Evolutionary conservation across 2,797 vertebrate genomes (phyloP).

Genomic region (Emys orbicularis): DNA sequence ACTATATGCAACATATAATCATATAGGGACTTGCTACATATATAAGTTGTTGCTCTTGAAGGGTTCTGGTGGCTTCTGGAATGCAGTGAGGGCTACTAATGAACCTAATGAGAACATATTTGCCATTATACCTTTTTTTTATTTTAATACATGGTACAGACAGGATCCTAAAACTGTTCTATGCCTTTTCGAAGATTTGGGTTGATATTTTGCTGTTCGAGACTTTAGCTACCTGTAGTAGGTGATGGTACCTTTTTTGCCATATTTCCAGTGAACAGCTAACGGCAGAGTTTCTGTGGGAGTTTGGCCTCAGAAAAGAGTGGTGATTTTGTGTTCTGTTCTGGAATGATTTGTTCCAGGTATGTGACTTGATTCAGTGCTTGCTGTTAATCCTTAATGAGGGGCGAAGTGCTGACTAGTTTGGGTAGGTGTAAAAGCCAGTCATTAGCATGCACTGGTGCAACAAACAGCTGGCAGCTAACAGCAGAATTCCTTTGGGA

Average conservation of each 20-base stretch:
- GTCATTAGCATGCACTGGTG: no score
- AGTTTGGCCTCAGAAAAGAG: no score
- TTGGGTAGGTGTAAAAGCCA: no score
- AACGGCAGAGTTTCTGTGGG: no score
- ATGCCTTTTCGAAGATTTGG: neutral
- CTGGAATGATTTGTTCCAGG: no score
- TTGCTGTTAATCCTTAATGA: no score
- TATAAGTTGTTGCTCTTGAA: neutral
- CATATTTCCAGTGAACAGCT: neutral
- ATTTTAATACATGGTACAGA: neutral
- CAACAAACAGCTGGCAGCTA: no score
- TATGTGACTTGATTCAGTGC: no score
- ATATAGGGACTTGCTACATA: no score
- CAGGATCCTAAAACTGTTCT: neutral
- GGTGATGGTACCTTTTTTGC: neutral
- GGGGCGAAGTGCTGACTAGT: no score
- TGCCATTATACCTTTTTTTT: neutral
- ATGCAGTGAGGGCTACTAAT: neutral
- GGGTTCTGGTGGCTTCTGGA: neutral
- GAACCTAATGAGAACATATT: neutral
- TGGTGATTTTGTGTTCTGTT: no score
- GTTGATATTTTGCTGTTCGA: neutral
- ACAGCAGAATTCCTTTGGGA: no score
- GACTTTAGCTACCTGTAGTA: neutral
- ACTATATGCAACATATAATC: fast-evolving